Base-by-base conservation (phyloP, 1,140 invertebrate genomes). In the Musca vetustissima region DNA sequence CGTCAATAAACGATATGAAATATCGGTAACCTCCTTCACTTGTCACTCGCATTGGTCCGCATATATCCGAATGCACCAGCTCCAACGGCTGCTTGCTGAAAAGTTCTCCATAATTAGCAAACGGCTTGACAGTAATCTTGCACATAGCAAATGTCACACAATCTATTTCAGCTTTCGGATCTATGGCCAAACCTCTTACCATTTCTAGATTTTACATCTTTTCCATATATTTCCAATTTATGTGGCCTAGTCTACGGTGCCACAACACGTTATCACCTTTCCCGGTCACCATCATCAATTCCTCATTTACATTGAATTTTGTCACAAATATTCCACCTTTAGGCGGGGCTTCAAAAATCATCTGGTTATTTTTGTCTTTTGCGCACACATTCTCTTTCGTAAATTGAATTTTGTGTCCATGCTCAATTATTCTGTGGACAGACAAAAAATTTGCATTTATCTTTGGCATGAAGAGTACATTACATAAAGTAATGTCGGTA, bases 141-240 rank as follows among this genome's bases (percentile, higher is more conserved):
- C 49, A 17, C 49, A 50, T 66, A 52, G 28, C 28, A 66, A 15
- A 49, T n/a, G n/a, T 66, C 49, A 47, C 19, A 17, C 17, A 19
- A 11, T 55, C 7, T 52, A 28, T 53, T 28, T 67, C 53, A 22
- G 17, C 22, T 19, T 50, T 15, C 14, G 8, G 15, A 8, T 66
- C 64, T 28, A 57, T 28, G 17, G 14, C 3, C 14, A 57, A 24
- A 2, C 53, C 15, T 6, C 53, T 19, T 6, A 57, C 21, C 17
- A 57, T 25, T 28, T 57, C 9, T 7, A 22, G 22, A 22, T 57
- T 24, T 3, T 14, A 14, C 3, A 25, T 11, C 15, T 24, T 57
- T 57, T 28, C 15, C 8, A 43, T 36, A 28, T 32, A 28, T 17
- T 28, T 17, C 1, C 25, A 36, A 32, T 64, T 19, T 64, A 57